Evolutionary conservation across 1,140 invertebrate genomes (phyloP), one percentile per base, ranked within the genome.

Genomic region (Drosophila fuyamai): DNA sequence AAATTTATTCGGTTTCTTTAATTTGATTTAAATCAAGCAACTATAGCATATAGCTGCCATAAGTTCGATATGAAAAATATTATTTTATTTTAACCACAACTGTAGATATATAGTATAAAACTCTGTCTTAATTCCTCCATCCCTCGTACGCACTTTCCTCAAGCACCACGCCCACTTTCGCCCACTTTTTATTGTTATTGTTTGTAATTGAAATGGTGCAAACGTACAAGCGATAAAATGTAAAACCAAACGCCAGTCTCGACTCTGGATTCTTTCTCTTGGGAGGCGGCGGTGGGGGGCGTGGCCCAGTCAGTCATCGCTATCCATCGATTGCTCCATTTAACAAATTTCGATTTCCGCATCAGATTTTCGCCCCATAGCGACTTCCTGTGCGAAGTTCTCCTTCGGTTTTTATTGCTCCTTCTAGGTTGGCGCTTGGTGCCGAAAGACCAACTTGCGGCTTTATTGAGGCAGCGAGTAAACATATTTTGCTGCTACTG

Each of bases 141-240:
- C 29, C 48, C 8, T 41, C 38, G 27, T 10, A 74, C 79, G 59
- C 80, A 57, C 40, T 79, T 88, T 88, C 68, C 66, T 73, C 58
- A 68, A 70, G 71, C 63, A 72, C 55, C 36, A 57, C 55, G 43
- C 62, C 59, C 55, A 27, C 32, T 50, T 46, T 38, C 71, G 41
- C 68, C 48, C 80, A 55, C 65, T 81, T 89, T 89, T 89, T 89
- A 89, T 72, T 89, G 84, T 89, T 89, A 89, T 89, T 89, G 84
- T 89, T 89, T 89, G 84, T 89, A 89, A 89, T 89, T 89, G 84
- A 89, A 89, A 89, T 89, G 84, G 84, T 84, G 84, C 81, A 84
- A 89, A 89, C 84, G 84, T 89, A 89, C 84, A 89, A 89, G 80
- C 84, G 77, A 89, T 89, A 89, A 89, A 89, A 89, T 89, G 84